phyloP scores from a whole-genome alignment of 2,797 vertebrate species.

The Rhabdomys pumilio region DNA sequence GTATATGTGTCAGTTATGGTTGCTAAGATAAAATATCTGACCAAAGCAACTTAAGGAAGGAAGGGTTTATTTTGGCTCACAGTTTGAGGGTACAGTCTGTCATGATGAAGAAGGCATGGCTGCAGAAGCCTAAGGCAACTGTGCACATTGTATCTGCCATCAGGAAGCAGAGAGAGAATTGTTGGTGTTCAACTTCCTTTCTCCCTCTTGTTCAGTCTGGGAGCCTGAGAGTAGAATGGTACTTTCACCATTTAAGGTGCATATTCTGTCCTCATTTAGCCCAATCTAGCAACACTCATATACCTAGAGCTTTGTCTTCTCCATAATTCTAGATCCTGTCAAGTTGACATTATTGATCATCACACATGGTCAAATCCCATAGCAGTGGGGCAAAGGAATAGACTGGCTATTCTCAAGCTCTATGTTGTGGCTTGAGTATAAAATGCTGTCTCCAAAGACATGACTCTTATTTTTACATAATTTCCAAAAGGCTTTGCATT shows the following conservation, averaged over 20 bases:
- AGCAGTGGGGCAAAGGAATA: neutral
- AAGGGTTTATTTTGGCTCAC: neutral
- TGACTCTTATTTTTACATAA: neutral
- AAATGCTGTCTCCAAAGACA: neutral
- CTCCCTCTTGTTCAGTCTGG: neutral
- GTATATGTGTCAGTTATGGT: neutral
- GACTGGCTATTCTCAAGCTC: neutral
- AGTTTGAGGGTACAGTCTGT: neutral
- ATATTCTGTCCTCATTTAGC: neutral
- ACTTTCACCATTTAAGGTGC: no score
- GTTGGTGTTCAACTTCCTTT: neutral
- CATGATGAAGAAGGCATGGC: neutral
- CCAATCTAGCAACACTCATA: neutral
- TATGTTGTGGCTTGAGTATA: neutral
- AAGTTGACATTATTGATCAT: neutral
- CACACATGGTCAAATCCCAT: neutral
- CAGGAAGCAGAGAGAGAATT: neutral
- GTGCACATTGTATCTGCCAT: neutral
- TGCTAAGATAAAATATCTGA: neutral
- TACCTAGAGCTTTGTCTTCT: neutral
- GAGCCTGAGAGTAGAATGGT: neutral
- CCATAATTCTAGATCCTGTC: neutral
- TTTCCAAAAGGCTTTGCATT: constrained; percentile 2
- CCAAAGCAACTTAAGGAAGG: neutral
- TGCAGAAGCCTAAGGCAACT: neutral